A percentile compares a stretch with the other conserved stretches of the same genome.
These are phyloP conservation scores for Cephalopholis sonnerati DNA, from an alignment of 2,113 vertebrate species.

Conservation along the genomic window DNA sequence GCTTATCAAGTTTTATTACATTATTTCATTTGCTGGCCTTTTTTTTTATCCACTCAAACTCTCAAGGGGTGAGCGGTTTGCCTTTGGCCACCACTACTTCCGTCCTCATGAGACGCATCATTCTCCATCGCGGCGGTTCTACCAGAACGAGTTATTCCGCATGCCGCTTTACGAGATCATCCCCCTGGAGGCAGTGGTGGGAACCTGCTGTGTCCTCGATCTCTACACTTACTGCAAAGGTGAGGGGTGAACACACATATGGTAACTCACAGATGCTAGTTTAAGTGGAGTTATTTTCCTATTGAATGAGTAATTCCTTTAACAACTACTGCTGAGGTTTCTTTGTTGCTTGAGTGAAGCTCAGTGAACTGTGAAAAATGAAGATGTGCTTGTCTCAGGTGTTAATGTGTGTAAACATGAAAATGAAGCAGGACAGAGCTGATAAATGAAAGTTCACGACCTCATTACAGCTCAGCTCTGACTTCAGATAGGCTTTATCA, in stretches of 20 bases:
- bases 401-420: constrained; percentile 1
- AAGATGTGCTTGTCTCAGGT: background rate
- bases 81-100: constrained; percentile 99
- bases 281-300: background rate
- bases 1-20: background rate
- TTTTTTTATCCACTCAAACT: background rate
- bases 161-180: constrained; percentile 98
- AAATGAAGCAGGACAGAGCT: background rate
- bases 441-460: background rate
- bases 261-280: background rate
- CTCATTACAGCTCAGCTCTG: background rate
- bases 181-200: constrained; percentile 97
- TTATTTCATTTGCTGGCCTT: background rate
- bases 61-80: constrained; percentile 94
- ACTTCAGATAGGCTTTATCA: background rate
- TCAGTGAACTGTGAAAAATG: background rate
- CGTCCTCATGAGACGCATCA: constrained; percentile 98
- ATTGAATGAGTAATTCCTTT: background rate
- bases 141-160: constrained; percentile 97
- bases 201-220: constrained; percentile 95
- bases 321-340: background rate
- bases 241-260: constrained; percentile 58
- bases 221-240: constrained; percentile 99
- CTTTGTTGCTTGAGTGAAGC: background rate
- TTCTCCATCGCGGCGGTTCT: constrained; percentile 96